Evolutionary conservation across 2,888 invertebrate species (phyloP).

Genomic region (Yponomeuta evonymella): DNA sequence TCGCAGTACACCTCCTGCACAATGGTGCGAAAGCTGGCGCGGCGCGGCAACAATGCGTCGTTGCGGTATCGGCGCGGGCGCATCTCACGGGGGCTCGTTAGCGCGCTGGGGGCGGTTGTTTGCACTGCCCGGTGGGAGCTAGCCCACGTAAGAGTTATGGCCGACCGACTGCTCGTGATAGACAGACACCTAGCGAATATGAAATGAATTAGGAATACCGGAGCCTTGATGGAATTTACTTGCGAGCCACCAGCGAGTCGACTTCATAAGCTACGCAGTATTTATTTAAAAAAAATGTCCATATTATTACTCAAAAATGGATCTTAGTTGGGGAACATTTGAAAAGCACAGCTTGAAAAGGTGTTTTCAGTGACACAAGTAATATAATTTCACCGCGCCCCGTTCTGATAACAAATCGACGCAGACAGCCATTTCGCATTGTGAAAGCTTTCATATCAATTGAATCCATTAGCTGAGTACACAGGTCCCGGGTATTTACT

Average conservation of each 20-base stretch:
- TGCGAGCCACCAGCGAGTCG: neutral
- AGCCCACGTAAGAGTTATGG: constrained; percentile 38
- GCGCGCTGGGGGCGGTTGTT: constrained; percentile 63
- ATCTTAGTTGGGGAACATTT: too few relatives aligned
- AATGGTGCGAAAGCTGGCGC: constrained; percentile 75
- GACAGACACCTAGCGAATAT: constrained; percentile 24
- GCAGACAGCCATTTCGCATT: constrained; percentile 51
- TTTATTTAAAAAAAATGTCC: too few relatives aligned
- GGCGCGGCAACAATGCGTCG: constrained; percentile 67
- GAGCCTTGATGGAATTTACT: neutral
- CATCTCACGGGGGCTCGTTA: constrained; percentile 71
- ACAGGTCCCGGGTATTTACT: constrained; percentile 71
- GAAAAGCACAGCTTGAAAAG: neutral
- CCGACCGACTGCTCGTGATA: constrained; percentile 36
- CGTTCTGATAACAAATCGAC: constrained; percentile 42
- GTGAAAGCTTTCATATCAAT: constrained; percentile 76
- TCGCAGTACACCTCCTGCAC: constrained; percentile 54
- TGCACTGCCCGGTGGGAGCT: constrained; percentile 47
- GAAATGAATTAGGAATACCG: neutral
- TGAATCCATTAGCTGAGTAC: constrained; percentile 76
- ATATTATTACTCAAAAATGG: too few relatives aligned
- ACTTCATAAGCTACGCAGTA: neutral
- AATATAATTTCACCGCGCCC: constrained; percentile 50
- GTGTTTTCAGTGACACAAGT: constrained; percentile 27
- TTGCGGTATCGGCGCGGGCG: constrained; percentile 60